Conservation (phyloP, 2,888 invertebrate species). For the Aspidapion aeneum region DNA sequence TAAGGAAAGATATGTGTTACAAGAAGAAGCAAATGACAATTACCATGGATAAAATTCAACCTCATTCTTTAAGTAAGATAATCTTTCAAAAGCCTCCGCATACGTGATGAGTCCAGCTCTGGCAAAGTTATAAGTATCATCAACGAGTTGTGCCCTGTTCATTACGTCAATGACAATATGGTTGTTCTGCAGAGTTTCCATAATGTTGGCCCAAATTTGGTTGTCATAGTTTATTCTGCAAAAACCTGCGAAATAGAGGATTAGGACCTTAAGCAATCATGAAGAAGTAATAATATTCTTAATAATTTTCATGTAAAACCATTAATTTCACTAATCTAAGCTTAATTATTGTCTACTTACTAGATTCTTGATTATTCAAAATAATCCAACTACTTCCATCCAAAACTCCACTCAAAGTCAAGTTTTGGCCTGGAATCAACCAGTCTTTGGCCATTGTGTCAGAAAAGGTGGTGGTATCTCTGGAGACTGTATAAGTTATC, state of each 20-base stretch:
- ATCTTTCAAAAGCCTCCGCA: slow-evolving; percentile 9
- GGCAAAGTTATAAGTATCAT: slow-evolving; percentile 19
- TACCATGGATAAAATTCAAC: slow-evolving; percentile 18
- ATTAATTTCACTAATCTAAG: no score
- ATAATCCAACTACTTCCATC: slow-evolving; percentile 29
- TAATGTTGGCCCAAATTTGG: slow-evolving; percentile 15
- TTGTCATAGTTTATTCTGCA: slow-evolving; percentile 19
- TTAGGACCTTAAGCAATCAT: no score
- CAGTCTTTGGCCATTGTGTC: slow-evolving; percentile 40
- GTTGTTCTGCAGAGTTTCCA: slow-evolving; percentile 11
- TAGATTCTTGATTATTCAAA: slow-evolving; percentile 31
- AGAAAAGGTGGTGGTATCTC: slow-evolving; percentile 42
- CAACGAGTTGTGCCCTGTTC: slow-evolving; percentile 19
- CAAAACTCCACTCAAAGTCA: slow-evolving; percentile 14
- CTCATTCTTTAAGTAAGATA: slow-evolving; percentile 17
- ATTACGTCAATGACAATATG: slow-evolving; percentile 15
- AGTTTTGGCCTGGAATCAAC: slow-evolving; percentile 30
- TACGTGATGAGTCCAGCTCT: slow-evolving; percentile 11
- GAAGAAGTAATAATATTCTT: no score
- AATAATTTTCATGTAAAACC: no score
- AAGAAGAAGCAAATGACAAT: no score
- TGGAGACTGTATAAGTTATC: slow-evolving; percentile 50
- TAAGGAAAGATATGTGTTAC: no score
- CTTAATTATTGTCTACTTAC: no score
- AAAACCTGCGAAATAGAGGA: slow-evolving; percentile 29